A percentile compares a stretch with the other conserved stretches of the same genome.
These are phyloP conservation scores for Epicauta chinensis DNA, from an alignment of 1,140 invertebrate species.

Conservation along the genomic window DNA sequence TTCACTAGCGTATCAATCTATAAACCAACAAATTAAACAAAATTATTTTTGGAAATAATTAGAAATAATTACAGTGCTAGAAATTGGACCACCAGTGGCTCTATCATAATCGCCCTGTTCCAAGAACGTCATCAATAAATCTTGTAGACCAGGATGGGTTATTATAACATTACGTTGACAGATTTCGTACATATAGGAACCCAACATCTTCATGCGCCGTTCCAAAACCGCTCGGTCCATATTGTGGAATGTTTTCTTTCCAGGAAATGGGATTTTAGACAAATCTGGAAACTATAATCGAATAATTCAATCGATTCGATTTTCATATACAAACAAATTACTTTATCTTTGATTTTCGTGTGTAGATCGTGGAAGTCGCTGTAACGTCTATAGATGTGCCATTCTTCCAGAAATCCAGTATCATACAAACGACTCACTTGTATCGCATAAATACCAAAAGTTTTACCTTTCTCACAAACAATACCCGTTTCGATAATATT, in stretches of 20 bases:
- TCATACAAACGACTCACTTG: slow-evolving; percentile 63
- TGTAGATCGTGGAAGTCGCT: slow-evolving; percentile 90
- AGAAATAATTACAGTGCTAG: slow-evolving; percentile 50
- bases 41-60: background rate
- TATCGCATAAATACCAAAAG: slow-evolving; percentile 86
- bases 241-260: slow-evolving; percentile 92
- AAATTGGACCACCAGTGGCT: slow-evolving; percentile 54
- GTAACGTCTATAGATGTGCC: slow-evolving; percentile 78
- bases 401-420: slow-evolving; percentile 61
- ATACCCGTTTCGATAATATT: slow-evolving; percentile 69
- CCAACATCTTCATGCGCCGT: slow-evolving; percentile 76
- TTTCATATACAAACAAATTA: slow-evolving; percentile 37
- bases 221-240: slow-evolving; percentile 83
- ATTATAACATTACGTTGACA: slow-evolving; percentile 56
- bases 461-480: slow-evolving; percentile 70
- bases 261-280: slow-evolving; percentile 75
- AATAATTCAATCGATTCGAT: background rate
- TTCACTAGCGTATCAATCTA: slow-evolving; percentile 73
- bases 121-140: slow-evolving; percentile 67
- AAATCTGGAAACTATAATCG: slow-evolving; percentile 69
- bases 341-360: slow-evolving; percentile 67
- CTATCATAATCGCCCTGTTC: slow-evolving; percentile 75
- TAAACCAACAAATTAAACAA: slow-evolving; percentile 30
- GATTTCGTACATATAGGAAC: slow-evolving; percentile 72
- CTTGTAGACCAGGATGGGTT: slow-evolving; percentile 58